Conservation (phyloP, 2,113 vertebrate genomes). For the Esox niger region DNA sequence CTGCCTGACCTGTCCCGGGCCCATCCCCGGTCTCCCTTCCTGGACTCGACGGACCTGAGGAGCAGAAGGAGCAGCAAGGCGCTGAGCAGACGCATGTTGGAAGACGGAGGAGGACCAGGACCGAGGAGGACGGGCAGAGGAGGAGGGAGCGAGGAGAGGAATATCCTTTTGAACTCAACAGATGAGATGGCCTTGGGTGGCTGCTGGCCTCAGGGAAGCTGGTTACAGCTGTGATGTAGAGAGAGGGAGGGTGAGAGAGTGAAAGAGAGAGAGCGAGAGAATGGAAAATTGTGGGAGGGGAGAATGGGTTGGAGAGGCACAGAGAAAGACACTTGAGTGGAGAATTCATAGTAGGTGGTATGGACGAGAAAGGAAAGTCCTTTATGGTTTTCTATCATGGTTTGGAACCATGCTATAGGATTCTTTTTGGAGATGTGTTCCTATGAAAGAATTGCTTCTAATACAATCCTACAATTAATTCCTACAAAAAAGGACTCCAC, state of each 20-base stretch:
- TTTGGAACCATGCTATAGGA: no score
- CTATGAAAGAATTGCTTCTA: no score
- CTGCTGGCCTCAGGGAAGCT: slow-evolving; percentile 47
- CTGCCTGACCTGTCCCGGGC: slow-evolving; percentile 19
- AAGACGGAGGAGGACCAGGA: slow-evolving; percentile 62
- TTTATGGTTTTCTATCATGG: no score
- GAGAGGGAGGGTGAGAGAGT: slow-evolving; percentile 22
- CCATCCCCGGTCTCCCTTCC: slow-evolving; percentile 55
- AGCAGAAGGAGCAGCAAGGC: slow-evolving; percentile 78
- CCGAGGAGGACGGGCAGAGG: slow-evolving; percentile 57
- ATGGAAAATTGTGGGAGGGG: background rate
- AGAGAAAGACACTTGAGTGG: no score
- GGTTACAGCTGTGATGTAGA: slow-evolving; percentile 68
- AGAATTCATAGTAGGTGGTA: no score
- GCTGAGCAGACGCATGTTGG: slow-evolving; percentile 79
- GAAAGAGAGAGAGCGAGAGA: background rate
- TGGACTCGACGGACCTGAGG: slow-evolving; percentile 70
- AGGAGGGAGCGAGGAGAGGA: slow-evolving; percentile 58
- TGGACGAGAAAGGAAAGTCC: no score
- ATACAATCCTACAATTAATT: no score
- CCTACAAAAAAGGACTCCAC: no score
- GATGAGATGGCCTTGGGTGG: slow-evolving; percentile 47
- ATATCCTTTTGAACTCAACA: slow-evolving; percentile 48
- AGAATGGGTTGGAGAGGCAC: background rate
- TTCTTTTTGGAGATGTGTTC: no score